Evolutionary conservation across 2,888 invertebrate genomes (phyloP), one percentile per base, ranked within the genome.

Genomic region (Chymomyza caudatula): DNA sequence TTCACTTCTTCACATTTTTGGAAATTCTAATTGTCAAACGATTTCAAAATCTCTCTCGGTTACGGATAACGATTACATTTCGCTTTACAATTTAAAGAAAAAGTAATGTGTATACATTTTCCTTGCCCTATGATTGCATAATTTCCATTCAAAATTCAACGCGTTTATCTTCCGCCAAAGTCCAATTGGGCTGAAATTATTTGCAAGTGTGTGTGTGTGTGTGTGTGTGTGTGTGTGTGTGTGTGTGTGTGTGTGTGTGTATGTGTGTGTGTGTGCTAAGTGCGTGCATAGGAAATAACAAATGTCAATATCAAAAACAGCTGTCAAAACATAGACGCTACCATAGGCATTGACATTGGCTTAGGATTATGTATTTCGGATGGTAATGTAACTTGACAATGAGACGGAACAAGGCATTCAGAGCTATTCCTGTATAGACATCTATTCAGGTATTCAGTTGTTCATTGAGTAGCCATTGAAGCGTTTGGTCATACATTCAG

Each of bases 351-450:
- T 47, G 19, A 15, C 49, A 42, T 44, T 54, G 20, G 51, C 49
- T 47, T 25, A 47, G 53, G 13, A 65, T 43, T 56, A 55, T 43
- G 55, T 60, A 54, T 58, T 49, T 67, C 64, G 67, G 70, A 74
- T 78, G 85, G 71, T 85, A 78, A 80, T 85, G 82, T 82, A 85
- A 82, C 85, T 80, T 82, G 80, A 82, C 80, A 80, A 78, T 85
- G 79, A 82, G 77, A 67, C 77, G 69, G 71, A 74, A 65, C 68
- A 49, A 52, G 63, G 17, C 47, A 61, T 63, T 47, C 47, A 3
- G n/a, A 6, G 15, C 6, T 47, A 47, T 47, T 15, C 47, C 47
- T 6, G 47, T 8, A 47, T 13, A 19, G 47, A 4, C 29, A 29
- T 6, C 11, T 29, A 29, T 29, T 29, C 29, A 29, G 11, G 1